These are phyloP conservation scores for Sabatieria punctata DNA, from an alignment of 2,888 invertebrate genomes.

Conservation along the genomic window DNA sequence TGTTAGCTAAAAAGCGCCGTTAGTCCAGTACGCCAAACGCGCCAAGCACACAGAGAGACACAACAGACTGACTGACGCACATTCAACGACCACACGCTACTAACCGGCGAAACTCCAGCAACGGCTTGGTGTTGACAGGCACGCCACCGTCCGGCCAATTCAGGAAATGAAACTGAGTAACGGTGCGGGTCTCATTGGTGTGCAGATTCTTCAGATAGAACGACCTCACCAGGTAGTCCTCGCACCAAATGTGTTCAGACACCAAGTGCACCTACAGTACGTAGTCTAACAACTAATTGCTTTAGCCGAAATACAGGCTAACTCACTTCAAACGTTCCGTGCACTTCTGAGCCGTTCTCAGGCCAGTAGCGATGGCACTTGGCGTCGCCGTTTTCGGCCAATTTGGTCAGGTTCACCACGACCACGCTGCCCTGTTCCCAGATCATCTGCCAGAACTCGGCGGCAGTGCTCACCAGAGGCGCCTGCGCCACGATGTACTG, in stretches of 20 bases:
- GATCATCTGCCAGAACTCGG: slow-evolving; percentile 79
- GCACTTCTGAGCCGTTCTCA: slow-evolving; percentile 88
- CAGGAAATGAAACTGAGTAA: slow-evolving; percentile 97
- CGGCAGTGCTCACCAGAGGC: slow-evolving; percentile 61
- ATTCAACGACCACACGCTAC: no score
- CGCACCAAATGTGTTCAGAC: slow-evolving; percentile 99
- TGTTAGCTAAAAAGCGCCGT: no score
- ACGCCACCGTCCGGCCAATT: slow-evolving; percentile 91
- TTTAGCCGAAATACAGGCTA: slow-evolving; percentile 59
- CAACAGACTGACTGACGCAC: no score
- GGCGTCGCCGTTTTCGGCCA: slow-evolving; percentile 76
- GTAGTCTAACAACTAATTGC: slow-evolving; percentile 4
- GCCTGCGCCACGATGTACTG: slow-evolving; percentile 86
- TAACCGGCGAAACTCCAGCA: slow-evolving; percentile 87
- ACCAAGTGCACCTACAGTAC: slow-evolving; percentile 76
- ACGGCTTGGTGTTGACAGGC: slow-evolving; percentile 67
- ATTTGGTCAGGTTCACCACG: slow-evolving; percentile 55
- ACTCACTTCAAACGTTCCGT: slow-evolving; percentile 83
- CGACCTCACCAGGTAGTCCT: slow-evolving; percentile 92
- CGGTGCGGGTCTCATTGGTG: slow-evolving; percentile 83
- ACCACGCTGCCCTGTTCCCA: slow-evolving; percentile 75
- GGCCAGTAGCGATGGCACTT: slow-evolving; percentile 99
- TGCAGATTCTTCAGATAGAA: slow-evolving; percentile 95
- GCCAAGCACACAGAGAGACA: no score
- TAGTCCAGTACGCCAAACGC: no score